Evolutionary conservation across 1,140 invertebrate species (phyloP), one percentile per base, ranked within the genome.

Genomic region (Episyrphus balteatus): DNA sequence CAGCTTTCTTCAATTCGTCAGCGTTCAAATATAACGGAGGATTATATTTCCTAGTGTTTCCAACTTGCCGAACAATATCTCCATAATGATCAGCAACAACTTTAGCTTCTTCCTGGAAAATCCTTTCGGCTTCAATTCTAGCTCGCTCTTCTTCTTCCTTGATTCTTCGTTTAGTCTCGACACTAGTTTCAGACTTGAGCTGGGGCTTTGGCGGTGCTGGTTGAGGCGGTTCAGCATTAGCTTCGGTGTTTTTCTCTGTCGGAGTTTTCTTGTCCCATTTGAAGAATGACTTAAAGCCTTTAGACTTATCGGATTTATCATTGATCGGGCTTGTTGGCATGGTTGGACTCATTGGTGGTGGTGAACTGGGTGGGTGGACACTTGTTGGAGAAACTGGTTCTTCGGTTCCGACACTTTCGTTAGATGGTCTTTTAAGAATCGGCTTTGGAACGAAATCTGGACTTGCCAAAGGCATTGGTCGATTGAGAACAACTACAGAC

Each of bases 71-170:
- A 2, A 88, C 82, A 46, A 90, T 80, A 59, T 86, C 84, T 15
- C 82, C 82, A 52, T 90, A 90, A 59, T 86, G 83, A 69, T 84
- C 83, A 14, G 84, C 80, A 0, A 84, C 76, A 1, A 81, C 81
- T 58, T 78, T 80, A 1, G 78, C 68, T 59, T 79, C 79, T 52
- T 84, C 80, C 51, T 73, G 61, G 60, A 62, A 61, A 1, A 58
- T 18, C 3, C 54, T 53, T 15, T 65, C 58, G 26, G 55, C 54
- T 40, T 66, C 62, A 17, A 50, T 42, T 8, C 60, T 60, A 3
- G 56, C 59, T 19, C 47, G 41, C 7, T 65, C 60, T 37, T 66
- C 62, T 48, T 61, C 57, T 31, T 63, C 61, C 34, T 66, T 66
- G 15, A 41, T 47, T n/a, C 42, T 55, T 1, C 62, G 55, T 37